A percentile compares a stretch with the other conserved stretches of the same genome.
phyloP scores from a whole-genome alignment of 2,888 invertebrate genomes.

The Caenorhabditis imperialis region DNA sequence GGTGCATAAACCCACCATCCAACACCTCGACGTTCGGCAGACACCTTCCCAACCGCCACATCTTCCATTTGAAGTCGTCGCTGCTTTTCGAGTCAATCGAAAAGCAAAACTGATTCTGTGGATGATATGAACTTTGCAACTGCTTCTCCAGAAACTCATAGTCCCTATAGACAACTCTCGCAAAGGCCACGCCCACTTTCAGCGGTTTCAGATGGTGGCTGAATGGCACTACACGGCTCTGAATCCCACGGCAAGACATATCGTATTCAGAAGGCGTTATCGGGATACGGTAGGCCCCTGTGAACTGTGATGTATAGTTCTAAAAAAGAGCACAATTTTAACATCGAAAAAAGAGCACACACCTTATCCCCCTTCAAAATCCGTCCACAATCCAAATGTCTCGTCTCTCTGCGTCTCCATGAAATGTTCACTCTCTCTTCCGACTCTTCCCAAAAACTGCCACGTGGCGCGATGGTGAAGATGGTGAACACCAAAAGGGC shows the following conservation, averaged over 20 bases:
- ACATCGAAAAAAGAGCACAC: background rate
- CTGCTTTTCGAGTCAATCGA: conserved; percentile 41
- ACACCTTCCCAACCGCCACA: conserved; percentile 33
- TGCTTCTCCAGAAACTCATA: conserved; percentile 57
- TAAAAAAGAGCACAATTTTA: conserved; percentile 1
- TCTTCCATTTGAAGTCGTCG: conserved; percentile 37
- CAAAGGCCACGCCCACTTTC: conserved; percentile 52
- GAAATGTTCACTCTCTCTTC: background rate
- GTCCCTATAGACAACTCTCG: conserved; percentile 51
- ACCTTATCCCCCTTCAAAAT: conserved; percentile 31
- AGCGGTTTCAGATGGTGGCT: conserved; percentile 13
- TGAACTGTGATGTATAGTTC: conserved; percentile 19
- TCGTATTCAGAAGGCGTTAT: conserved; percentile 9
- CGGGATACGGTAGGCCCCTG: conserved; percentile 12
- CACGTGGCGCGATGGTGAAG: conserved; percentile 31
- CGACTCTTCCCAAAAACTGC: conserved; percentile 10
- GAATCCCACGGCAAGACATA: conserved; percentile 35
- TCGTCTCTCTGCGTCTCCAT: conserved; percentile 28
- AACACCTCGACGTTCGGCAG: conserved; percentile 43
- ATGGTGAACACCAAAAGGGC: conserved; percentile 18
- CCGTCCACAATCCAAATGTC: conserved; percentile 30
- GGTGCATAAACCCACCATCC: conserved; percentile 18
- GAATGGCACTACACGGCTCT: conserved; percentile 23
- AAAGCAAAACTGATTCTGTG: conserved; percentile 49
- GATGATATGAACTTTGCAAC: conserved; percentile 46